Conservation (phyloP, 2,113 vertebrate species). For the Psammodynastes pulverulentus region DNA sequence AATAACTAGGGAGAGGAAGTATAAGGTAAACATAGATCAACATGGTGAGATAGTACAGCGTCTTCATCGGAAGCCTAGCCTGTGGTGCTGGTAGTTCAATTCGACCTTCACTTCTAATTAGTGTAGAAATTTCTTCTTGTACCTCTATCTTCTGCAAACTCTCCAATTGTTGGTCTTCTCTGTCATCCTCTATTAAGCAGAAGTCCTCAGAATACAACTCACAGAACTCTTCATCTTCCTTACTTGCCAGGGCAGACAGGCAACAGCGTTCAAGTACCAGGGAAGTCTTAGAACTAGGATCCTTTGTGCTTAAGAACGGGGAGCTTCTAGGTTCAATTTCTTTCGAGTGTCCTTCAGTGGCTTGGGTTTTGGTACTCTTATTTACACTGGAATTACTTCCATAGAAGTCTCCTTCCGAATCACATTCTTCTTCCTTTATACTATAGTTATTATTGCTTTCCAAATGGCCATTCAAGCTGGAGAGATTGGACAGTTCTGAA, state of each 20-base stretch:
- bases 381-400: constrained; percentile 64
- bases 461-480: constrained; percentile 84
- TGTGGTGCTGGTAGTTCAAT: constrained; percentile 63
- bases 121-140: constrained; percentile 59
- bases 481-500: constrained; percentile 85
- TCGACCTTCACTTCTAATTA: constrained; percentile 77
- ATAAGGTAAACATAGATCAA: constrained; percentile 89
- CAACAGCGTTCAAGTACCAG: constrained; percentile 88
- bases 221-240: constrained; percentile 95
- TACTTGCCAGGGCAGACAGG: constrained; percentile 87
- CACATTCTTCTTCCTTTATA: constrained; percentile 94
- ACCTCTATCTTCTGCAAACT: constrained; percentile 45
- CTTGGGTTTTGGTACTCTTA: constrained; percentile 52
- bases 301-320: constrained; percentile 66
- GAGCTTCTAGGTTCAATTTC: constrained; percentile 48
- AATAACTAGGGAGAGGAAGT: constrained; percentile 84
- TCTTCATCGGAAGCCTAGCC: constrained; percentile 77
- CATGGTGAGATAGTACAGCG: constrained; percentile 80
- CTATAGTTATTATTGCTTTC: constrained; percentile 92
- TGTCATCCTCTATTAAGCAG: constrained; percentile 81
- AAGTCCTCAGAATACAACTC: constrained; percentile 93
- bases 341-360: constrained; percentile 61
- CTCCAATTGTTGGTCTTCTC: constrained; percentile 63
- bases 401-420: constrained; percentile 76
- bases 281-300: constrained; percentile 68